A percentile compares a stretch with the other conserved stretches of the same genome.
Conservation (phyloP, 1,140 invertebrate species). For the Artemia franciscana region DNA sequence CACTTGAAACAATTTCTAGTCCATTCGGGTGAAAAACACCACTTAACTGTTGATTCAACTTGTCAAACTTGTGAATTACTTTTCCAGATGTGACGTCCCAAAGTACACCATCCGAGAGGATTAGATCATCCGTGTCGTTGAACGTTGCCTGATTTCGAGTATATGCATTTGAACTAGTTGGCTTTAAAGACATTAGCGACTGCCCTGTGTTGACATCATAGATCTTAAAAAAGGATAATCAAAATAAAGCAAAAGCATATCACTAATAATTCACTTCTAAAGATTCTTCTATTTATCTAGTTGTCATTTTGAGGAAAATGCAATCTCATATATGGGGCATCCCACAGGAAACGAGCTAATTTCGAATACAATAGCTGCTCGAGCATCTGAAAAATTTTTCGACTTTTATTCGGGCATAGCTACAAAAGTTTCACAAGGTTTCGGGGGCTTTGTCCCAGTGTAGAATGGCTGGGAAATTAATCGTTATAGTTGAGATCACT, state of each 20-base stretch:
- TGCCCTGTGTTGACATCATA: slow-evolving; percentile 69
- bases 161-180: slow-evolving; percentile 70
- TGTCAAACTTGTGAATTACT: slow-evolving; percentile 90
- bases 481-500: too few relatives aligned
- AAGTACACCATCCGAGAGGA: slow-evolving; percentile 82
- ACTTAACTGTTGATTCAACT: slow-evolving; percentile 77
- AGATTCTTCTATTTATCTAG: too few relatives aligned
- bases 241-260: slow-evolving; percentile 3
- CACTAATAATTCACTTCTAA: background rate
- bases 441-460: too few relatives aligned
- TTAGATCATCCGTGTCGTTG: slow-evolving; percentile 72
- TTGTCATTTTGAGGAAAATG: too few relatives aligned
- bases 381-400: too few relatives aligned
- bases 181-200: slow-evolving; percentile 42
- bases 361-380: too few relatives aligned
- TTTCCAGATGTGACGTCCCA: slow-evolving; percentile 75
- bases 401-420: too few relatives aligned
- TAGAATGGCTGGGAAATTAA: too few relatives aligned
- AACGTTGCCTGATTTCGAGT: slow-evolving; percentile 81
- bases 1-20: slow-evolving; percentile 37
- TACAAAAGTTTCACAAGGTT: too few relatives aligned
- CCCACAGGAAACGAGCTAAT: too few relatives aligned
- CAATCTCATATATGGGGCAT: too few relatives aligned
- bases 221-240: slow-evolving; percentile 32
- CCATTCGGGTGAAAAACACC: slow-evolving; percentile 95